Evolutionary conservation across 2,888 invertebrate genomes (phyloP).

Genomic region (Trissoscelio sp.): DNA sequence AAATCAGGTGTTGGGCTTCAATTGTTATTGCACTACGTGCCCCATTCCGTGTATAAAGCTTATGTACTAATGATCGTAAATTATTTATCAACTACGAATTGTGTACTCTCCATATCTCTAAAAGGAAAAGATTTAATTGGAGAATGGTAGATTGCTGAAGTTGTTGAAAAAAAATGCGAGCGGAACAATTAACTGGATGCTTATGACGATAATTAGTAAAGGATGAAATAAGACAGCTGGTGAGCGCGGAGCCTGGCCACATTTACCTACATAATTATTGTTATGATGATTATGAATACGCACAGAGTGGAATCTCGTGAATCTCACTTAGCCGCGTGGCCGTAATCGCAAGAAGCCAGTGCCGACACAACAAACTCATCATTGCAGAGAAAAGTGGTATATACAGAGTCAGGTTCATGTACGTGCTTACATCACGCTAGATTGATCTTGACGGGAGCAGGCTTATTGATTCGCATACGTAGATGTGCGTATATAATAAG

Average conservation of each 20-base stretch:
- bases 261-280: slow-evolving; percentile 82
- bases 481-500: slow-evolving; percentile 66
- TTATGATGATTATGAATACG: slow-evolving; percentile 80
- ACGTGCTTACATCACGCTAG: slow-evolving; percentile 61
- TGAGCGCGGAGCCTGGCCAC: slow-evolving; percentile 75
- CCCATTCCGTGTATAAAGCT: slow-evolving; percentile 16
- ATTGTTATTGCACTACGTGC: slow-evolving; percentile 48
- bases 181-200: slow-evolving; percentile 81
- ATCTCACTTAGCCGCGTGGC: slow-evolving; percentile 69
- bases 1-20: slow-evolving; percentile 60
- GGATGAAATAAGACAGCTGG: slow-evolving; percentile 82
- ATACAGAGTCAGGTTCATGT: slow-evolving; percentile 61
- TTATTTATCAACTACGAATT: too few relatives aligned
- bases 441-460: slow-evolving; percentile 65
- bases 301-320: slow-evolving; percentile 72
- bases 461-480: slow-evolving; percentile 66
- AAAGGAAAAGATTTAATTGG: not conserved
- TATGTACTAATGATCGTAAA: slow-evolving; percentile 1
- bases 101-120: too few relatives aligned
- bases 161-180: slow-evolving; percentile 70
- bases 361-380: slow-evolving; percentile 69
- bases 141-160: slow-evolving; percentile 45
- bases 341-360: slow-evolving; percentile 56
- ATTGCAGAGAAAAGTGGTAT: slow-evolving; percentile 66
- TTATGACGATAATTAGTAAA: slow-evolving; percentile 82